Conservation (phyloP, 2,113 vertebrate genomes). For the Urocynchramus pylzowi region DNA sequence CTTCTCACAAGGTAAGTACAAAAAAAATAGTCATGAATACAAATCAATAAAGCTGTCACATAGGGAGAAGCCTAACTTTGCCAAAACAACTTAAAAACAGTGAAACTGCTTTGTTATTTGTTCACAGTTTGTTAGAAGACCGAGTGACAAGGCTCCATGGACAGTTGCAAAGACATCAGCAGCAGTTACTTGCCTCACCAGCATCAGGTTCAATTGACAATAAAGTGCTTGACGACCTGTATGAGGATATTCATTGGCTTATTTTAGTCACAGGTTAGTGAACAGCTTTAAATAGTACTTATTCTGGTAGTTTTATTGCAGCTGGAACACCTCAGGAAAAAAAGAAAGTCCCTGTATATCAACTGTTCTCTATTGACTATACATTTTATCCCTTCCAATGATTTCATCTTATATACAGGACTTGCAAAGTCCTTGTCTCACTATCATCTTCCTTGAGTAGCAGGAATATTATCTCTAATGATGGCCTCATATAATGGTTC, state of each 20-base stretch:
- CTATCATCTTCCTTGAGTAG: background rate
- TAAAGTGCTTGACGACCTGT: slow-evolving; percentile 93
- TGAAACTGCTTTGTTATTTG: background rate
- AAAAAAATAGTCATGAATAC: background rate
- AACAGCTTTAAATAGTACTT: background rate
- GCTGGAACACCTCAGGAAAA: background rate
- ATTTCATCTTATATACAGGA: background rate
- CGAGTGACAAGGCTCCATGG: slow-evolving; percentile 92
- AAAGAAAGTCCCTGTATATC: background rate
- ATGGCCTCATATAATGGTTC: background rate
- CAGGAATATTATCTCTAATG: background rate
- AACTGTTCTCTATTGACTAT: background rate
- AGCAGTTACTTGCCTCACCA: slow-evolving; percentile 89
- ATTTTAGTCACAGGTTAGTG: slow-evolving; percentile 95
- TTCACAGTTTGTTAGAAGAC: slow-evolving; percentile 90
- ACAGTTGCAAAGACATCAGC: slow-evolving; percentile 93
- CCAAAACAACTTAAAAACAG: background rate
- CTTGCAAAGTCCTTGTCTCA: background rate
- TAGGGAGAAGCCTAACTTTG: background rate
- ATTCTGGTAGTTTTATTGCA: background rate
- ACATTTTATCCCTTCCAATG: background rate
- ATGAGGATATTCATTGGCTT: slow-evolving; percentile 99
- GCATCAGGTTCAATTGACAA: slow-evolving; percentile 81
- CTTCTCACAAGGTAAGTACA: slow-evolving; percentile 87
- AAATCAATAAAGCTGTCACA: background rate